Base-by-base conservation (phyloP, 2,797 vertebrate genomes). In the Sebastes steindachneri region DNA sequence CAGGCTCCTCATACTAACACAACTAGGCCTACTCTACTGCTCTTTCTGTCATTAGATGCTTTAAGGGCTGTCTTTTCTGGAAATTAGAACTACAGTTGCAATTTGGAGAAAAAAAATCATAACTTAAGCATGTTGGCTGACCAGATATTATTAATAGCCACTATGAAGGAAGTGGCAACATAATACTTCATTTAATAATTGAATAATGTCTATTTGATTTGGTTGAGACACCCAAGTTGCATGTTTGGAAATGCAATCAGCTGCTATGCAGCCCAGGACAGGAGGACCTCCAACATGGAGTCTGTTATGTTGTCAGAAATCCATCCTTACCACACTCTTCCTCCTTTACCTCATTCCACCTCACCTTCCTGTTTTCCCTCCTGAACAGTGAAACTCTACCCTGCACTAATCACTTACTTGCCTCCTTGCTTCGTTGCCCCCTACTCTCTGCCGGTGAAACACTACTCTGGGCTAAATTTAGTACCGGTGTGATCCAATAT, bases 381-480 rank as follows among this genome's bases (percentile, higher is more conserved):
- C 9, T 3, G 33, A 82, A 71, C 37, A 10, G 65, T 64, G 84
- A 86, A 90, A 89, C 78, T 84, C 59, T 51, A 82, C 80, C 73
- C 83, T 58, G 68, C 60, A 74, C 75, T 79, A 74, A 86, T 88
- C 82, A 66, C 84, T 79, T 29, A 73, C 85, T 79, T 29, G 70
- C 67, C 76, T 82, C 62, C 66, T 73, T 76, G 72, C 75, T 45
- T 70, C 60, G 15, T 35, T 70, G 55, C 70, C 26, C 41, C 86
- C 73, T 62, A n/a, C 75, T 81, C 75, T 82, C 62, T 54, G 64
- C 68, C 1, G 29, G 14, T 95, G 95, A 94, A 95, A 96, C 91
- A 86, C 85, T 81, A 95, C 90, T 93, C 91, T 58, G 23, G 25
- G 86, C 85, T 96, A 95, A 93, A 93, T 93, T 94, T 96, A 96